Evolutionary conservation across 2,888 invertebrate species (phyloP).

Genomic region (Xylota segnis): DNA sequence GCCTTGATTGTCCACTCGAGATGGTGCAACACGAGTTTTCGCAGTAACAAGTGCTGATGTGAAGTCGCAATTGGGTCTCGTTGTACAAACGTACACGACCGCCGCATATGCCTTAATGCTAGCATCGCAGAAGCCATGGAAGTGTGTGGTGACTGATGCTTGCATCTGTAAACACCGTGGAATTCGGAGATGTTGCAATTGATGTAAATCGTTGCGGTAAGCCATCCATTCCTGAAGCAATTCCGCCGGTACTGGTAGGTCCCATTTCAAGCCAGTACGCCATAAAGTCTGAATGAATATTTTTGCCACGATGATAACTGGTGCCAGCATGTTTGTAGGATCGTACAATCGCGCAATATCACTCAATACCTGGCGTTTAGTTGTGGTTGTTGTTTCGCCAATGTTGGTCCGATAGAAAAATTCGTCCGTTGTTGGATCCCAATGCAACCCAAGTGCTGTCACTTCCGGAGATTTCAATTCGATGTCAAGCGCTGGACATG

Average conservation of each 20-base stretch:
- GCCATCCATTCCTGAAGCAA: constrained; percentile 28
- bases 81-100: constrained; percentile 26
- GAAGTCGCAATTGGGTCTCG: constrained; percentile 23
- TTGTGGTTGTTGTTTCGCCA: constrained; percentile 19
- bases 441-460: constrained; percentile 28
- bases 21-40: constrained; percentile 24
- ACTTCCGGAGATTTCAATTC: not conserved
- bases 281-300: constrained; percentile 36
- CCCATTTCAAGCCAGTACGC: constrained; percentile 37
- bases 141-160: constrained; percentile 31
- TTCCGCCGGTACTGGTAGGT: not conserved
- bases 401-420: constrained; percentile 31
- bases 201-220: constrained; percentile 24
- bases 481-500: not conserved
- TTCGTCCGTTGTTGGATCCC: constrained; percentile 31
- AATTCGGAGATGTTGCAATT: constrained; percentile 20
- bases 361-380: constrained; percentile 31
- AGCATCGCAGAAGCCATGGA: constrained; percentile 51
- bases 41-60: constrained; percentile 33
- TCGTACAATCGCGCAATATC: constrained; percentile 25
- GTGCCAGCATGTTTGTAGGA: constrained; percentile 40
- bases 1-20: constrained; percentile 16
- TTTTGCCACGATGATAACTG: constrained; percentile 39
- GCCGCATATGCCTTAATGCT: constrained; percentile 32
- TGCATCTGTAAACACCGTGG: constrained; percentile 24